These are phyloP conservation scores for Trachelipus rathkii DNA, from an alignment of 1,140 invertebrate genomes.

Conservation along the genomic window DNA sequence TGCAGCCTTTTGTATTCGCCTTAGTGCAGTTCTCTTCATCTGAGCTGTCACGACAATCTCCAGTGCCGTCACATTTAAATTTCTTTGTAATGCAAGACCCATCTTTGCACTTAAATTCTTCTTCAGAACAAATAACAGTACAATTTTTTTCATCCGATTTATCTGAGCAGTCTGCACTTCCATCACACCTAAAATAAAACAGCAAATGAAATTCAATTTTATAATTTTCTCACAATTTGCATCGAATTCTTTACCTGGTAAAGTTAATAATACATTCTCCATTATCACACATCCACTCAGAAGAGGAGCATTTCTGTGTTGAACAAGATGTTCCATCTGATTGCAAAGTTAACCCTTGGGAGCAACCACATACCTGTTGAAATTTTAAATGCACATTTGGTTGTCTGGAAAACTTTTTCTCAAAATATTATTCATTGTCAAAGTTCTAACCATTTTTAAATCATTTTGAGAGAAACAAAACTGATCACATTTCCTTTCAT, in stretches of 20 bases:
- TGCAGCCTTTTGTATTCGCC: too few species aligned
- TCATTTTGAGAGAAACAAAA: not conserved
- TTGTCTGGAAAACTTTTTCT: not conserved
- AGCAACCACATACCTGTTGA: not conserved
- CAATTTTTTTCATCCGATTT: not conserved
- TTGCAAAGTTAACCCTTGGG: not conserved
- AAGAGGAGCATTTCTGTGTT: not conserved
- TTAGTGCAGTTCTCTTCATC: conserved; percentile 32
- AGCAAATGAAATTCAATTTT: too few species aligned
- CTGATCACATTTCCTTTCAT: not conserved
- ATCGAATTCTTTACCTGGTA: too few species aligned
- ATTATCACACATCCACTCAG: not conserved
- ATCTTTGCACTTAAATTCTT: conserved; percentile 22
- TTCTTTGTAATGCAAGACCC: conserved; percentile 21
- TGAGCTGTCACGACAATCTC: conserved; percentile 29
- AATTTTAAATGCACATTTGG: not conserved
- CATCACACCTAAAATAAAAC: not conserved
- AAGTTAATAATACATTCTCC: not conserved
- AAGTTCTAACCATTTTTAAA: not conserved
- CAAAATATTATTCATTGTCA: too few species aligned
- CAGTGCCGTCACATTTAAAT: conserved; percentile 29
- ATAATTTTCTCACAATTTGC: too few species aligned
- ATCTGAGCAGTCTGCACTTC: not conserved
- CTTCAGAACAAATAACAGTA: not conserved
- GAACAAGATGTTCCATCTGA: not conserved